Percentiles rank a stretch among this genome's conserved stretches.
Conservation (phyloP, 37 sponge, comb jelly and placozoan species). For the Haliclona indistincta region DNA sequence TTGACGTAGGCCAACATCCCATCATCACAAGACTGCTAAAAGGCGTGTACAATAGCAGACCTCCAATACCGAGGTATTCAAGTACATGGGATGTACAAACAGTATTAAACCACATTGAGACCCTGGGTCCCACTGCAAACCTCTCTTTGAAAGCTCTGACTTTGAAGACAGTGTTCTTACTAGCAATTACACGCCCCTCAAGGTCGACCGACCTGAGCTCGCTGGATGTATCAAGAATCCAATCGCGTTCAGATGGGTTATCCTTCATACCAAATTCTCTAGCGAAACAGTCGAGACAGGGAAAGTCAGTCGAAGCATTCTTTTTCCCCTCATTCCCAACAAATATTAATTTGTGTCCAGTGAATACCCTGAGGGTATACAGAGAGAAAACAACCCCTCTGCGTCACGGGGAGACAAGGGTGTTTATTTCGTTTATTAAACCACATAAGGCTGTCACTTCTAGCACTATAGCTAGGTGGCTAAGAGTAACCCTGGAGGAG, state of each 20-base stretch:
- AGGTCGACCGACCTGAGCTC: conserved; percentile 20
- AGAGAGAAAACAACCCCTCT: background rate
- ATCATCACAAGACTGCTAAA: background rate
- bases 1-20: conserved; percentile 30
- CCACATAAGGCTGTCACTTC: conserved; percentile 29
- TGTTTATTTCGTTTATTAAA: conserved; percentile 40
- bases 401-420: background rate
- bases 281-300: no score
- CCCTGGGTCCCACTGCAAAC: background rate
- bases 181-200: conserved; percentile 33
- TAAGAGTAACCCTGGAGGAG: conserved; percentile 25
- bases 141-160: conserved; percentile 21
- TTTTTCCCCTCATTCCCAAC: conserved; percentile 17
- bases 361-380: conserved; percentile 24
- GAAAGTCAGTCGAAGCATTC: background rate
- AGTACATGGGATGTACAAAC: conserved; percentile 28
- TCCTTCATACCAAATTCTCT: no score
- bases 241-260: background rate
- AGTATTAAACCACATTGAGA: background rate
- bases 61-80: background rate
- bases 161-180: conserved; percentile 30
- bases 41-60: background rate
- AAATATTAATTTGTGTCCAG: conserved; percentile 18
- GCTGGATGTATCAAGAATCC: conserved; percentile 8
- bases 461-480: conserved; percentile 40